These are phyloP conservation scores for Heterohyrax brucei DNA, from an alignment of 2,797 vertebrate genomes.

Conservation along the genomic window DNA sequence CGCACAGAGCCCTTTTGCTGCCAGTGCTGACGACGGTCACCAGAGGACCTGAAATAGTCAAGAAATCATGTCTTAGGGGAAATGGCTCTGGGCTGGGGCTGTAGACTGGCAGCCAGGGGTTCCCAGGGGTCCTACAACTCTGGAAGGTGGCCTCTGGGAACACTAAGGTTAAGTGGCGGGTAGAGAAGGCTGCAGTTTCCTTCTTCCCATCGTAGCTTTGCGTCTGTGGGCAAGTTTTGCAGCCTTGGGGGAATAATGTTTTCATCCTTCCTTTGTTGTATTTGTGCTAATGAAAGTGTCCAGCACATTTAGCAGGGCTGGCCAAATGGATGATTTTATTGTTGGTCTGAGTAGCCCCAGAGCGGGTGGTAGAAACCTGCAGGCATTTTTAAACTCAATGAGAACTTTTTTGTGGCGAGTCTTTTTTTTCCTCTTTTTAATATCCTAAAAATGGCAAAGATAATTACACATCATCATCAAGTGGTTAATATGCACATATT, in stretches of 20 bases:
- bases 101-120: neutral
- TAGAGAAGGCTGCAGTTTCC: neutral
- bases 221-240: neutral
- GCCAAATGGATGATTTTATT: constrained; percentile 44
- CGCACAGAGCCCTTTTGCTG: neutral
- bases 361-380: constrained; percentile 64
- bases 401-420: constrained; percentile 30
- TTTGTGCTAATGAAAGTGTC: constrained; percentile 67
- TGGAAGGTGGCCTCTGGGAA: neutral
- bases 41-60: neutral
- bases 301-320: constrained; percentile 44
- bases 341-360: constrained; percentile 28
- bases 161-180: accelerated
- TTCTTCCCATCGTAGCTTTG: neutral
- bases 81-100: neutral
- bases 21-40: neutral
- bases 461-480: constrained; percentile 27
- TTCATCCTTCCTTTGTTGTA: neutral
- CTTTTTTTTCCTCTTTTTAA: neutral
- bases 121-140: neutral
- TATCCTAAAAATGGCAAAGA: constrained; percentile 68
- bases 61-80: neutral
- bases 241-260: constrained; percentile 17
- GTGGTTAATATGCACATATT: constrained; percentile 12
- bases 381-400: constrained; percentile 62